Base-by-base conservation (phyloP, 2,113 vertebrate species). In the Corythoichthys haematopterus region DNA sequence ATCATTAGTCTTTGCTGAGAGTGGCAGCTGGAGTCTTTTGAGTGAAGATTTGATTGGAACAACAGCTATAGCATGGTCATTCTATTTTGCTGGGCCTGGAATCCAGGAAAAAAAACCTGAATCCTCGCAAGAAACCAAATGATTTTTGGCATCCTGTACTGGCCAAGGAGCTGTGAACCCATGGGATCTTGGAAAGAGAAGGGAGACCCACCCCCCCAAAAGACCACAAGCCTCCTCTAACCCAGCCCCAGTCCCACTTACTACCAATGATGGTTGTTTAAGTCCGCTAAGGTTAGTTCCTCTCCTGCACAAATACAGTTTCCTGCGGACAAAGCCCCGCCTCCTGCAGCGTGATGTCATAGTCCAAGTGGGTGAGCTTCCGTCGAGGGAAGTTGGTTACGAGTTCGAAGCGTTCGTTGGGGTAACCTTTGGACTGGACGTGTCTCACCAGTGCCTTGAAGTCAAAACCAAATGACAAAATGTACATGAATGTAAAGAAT, bases 221-320 rank as follows among this genome's bases (percentile, higher is more conserved):
- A 76, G 76, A 80, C 73, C 66, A 47, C 40, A 28, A 75, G 71
- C 48, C 43, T 62, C 60, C 60, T 33, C 60, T 33, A 62, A 62
- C 60, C 40, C 16, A n/a, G 64, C 33, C 47, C 59, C 63, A 51
- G 36, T 6, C 50, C 64, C 48, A 53, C 69, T 69, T 79, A 66
- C 55, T 65, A 72, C 69, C 80, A 67, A 57, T 76, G 71, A 69
- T 76, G 68, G 71, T 76, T 77, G 84, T 83, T 75, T 68, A 50
- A 76, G 80, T 88, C 80, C 80, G 69, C 65, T 76, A 84, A 77
- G 76, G 82, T 84, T 97, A 99, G 94, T 98, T 98, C 91, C 97
- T 96, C 89, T 99, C 97, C 88, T 99, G 97, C 80, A 99, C 95
- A 94, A 99, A 99, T 89, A 99, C 97, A 94, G 97, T 99, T 90